phyloP scores from a whole-genome alignment of 2,888 invertebrate species.

The Pheosia gnoma region DNA sequence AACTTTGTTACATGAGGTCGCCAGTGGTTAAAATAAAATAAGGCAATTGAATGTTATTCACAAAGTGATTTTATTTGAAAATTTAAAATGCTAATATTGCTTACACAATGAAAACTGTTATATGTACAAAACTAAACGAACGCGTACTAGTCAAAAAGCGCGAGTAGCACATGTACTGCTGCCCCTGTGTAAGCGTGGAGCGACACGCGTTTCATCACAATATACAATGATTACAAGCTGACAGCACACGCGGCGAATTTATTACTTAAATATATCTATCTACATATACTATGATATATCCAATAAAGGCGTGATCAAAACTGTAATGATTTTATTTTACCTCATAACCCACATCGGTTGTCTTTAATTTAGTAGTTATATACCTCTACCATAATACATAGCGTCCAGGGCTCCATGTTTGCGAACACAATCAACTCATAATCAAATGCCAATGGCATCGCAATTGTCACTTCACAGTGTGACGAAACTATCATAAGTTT shows the following conservation, averaged over 20 bases:
- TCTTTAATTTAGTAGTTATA: conserved; percentile 1
- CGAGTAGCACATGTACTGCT: not conserved
- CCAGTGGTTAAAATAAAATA: conserved; percentile 24
- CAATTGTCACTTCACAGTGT: too few species aligned
- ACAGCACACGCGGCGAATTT: conserved; percentile 50
- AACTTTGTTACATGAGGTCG: conserved; percentile 7
- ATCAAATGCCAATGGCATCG: too few species aligned
- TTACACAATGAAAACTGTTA: conserved; percentile 65
- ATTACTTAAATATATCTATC: conserved; percentile 51
- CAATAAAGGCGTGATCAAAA: conserved; percentile 39
- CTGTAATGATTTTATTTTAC: conserved; percentile 9
- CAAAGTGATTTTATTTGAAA: conserved; percentile 69
- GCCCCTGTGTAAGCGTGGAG: not conserved
- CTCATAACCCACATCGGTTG: conserved; percentile 29
- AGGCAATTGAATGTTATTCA: conserved; percentile 58
- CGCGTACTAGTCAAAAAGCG: conserved; percentile 1
- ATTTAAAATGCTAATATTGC: conserved; percentile 75
- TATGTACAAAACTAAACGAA: conserved; percentile 50
- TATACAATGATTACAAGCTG: conserved; percentile 43
- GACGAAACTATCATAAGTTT: too few species aligned
- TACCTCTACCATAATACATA: too few species aligned
- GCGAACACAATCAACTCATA: too few species aligned
- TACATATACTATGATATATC: conserved; percentile 34
- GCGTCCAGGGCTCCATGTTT: too few species aligned
- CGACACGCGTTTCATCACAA: conserved; percentile 23